Percentiles rank a stretch among this genome's conserved stretches.
phyloP scores from a whole-genome alignment of 2,113 vertebrate species.

The Pomatostomus ruficeps region DNA sequence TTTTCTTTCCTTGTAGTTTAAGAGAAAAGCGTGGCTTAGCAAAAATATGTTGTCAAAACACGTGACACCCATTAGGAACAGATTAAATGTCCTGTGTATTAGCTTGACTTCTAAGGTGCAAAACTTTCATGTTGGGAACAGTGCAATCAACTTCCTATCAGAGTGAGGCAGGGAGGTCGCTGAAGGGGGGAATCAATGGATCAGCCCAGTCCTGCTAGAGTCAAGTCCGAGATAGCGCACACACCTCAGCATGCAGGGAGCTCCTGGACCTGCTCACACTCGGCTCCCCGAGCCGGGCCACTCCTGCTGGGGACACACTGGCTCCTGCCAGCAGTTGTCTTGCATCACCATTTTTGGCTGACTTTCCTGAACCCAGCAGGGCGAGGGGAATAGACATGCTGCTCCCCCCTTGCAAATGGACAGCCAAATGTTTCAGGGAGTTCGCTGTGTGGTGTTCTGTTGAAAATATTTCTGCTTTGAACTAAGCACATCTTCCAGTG shows the following conservation, averaged over 20 bases:
- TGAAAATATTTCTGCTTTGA: conserved; percentile 37
- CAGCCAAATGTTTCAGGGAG: conserved; percentile 51
- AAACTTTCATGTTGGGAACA: conserved; percentile 34
- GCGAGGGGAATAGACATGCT: neutral
- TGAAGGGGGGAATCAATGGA: neutral
- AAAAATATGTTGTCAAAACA: neutral
- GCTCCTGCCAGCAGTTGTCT: neutral
- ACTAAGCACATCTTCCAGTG: conserved; percentile 22
- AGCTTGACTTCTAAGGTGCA: conserved; percentile 54
- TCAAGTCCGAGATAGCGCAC: neutral
- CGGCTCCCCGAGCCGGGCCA: neutral
- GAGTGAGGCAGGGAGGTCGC: neutral
- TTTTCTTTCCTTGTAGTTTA: conserved; percentile 13
- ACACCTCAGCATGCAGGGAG: neutral
- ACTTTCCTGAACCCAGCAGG: conserved; percentile 20
- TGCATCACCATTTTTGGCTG: neutral
- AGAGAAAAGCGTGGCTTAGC: conserved; percentile 7
- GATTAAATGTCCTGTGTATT: conserved; percentile 21
- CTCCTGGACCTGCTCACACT: neutral
- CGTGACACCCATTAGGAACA: neutral
- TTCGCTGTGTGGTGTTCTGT: conserved; percentile 2
- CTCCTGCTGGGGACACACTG: neutral
- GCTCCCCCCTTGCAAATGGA: neutral
- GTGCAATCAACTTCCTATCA: neutral
- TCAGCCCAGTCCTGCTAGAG: neutral